Evolutionary conservation across 2,888 invertebrate genomes (phyloP), one percentile per base, ranked within the genome.

Genomic region (Tenthredo distinguenda): DNA sequence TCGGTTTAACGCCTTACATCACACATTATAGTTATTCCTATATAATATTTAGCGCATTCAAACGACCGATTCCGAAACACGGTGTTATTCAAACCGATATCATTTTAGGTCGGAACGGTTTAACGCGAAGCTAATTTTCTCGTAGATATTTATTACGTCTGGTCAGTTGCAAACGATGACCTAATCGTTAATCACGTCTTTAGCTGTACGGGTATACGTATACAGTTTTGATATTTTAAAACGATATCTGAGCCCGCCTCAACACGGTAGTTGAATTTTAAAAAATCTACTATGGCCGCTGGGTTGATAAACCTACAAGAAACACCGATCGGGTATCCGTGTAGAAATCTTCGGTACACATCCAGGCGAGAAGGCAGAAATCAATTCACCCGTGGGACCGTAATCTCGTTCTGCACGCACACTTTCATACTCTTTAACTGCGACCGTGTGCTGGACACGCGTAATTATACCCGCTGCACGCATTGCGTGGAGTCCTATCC

Each of bases 381-480:
- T 83, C 71, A 71, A 83, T 93, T 86, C 93, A 93, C 92, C 93
- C 86, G 91, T 93, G 89, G 94, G 93, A 88, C 93, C 92, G 86
- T 82, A 88, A 94, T 18, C 94, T 93, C 87, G 93, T 91, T 85
- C 87, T 86, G 31, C 88, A 62, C 68, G 43, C 40, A 83, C 43
- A 68, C 68, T 18, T 9, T 40, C 21, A 74, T n/a, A 74, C 21
- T 4, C 37, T 71, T 21, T 26, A 34, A 18, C 12, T 47, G 43
- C 71, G 47, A 21, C 12, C 18, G 83, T 83, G 21, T 21, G 47
- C 65, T 58, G 21, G 43, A 65, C 83, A 83, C 43, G 83, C 71
- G 83, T 83, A 83, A 83, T 83, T 83, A 83, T 71, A 83, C 68
- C 68, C 72, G 72, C 72, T 83, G 83, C 65, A 83, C 83, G 83